phyloP scores from a whole-genome alignment of 2,888 invertebrate genomes.

The Bimastos eiseni region DNA sequence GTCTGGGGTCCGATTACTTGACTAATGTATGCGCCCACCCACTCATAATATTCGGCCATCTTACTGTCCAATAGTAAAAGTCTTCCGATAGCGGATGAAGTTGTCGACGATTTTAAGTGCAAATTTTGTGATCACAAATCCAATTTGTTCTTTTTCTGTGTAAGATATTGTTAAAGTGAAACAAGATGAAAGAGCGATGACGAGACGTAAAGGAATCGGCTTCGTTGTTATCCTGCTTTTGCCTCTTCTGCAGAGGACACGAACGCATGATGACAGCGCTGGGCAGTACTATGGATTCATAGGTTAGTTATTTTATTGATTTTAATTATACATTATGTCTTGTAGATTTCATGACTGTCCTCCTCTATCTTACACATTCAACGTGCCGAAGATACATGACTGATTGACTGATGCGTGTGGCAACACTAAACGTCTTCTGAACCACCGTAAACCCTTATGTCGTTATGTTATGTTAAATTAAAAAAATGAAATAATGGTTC shows the following conservation, averaged over 20 bases:
- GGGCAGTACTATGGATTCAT: constrained; percentile 6
- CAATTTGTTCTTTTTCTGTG: neutral
- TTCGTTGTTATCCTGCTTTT: neutral
- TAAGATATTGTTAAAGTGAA: neutral
- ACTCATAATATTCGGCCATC: neutral
- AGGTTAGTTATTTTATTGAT: neutral
- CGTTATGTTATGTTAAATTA: too few relatives aligned
- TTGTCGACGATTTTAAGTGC: constrained; percentile 19
- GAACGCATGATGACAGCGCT: neutral
- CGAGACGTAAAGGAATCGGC: neutral
- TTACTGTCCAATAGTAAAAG: neutral
- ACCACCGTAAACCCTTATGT: too few relatives aligned
- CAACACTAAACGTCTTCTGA: too few relatives aligned
- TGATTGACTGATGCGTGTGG: too few relatives aligned
- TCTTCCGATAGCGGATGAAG: constrained; percentile 16
- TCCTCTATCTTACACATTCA: neutral
- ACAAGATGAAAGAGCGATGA: constrained; percentile 2
- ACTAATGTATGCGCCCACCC: neutral
- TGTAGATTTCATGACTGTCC: too few relatives aligned
- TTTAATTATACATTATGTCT: neutral
- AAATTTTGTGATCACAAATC: neutral
- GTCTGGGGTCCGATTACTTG: too few relatives aligned
- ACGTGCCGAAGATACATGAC: too few relatives aligned
- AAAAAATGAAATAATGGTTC: neutral
- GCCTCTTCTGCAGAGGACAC: neutral